Evolutionary conservation across 2,888 invertebrate genomes (phyloP).

Genomic region (Limulus polyphemus): DNA sequence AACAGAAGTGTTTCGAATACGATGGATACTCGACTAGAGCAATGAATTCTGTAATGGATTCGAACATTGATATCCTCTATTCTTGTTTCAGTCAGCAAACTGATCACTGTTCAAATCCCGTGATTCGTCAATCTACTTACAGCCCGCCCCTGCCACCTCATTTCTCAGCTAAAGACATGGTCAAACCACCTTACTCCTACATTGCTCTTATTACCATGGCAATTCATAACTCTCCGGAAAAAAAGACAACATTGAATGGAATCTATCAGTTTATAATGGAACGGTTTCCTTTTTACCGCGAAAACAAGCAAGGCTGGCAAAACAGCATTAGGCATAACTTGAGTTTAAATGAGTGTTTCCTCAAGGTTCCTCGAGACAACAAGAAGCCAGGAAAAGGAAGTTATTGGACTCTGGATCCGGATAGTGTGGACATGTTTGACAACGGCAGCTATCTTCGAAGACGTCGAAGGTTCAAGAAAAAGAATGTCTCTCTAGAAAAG

Average conservation of each 20-base stretch:
- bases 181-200: constrained; percentile 40
- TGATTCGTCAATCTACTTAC: no score
- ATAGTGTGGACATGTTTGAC: constrained; percentile 41
- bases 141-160: constrained; percentile 45
- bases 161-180: constrained; percentile 68
- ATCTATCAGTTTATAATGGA: constrained; percentile 42
- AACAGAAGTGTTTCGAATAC: no score
- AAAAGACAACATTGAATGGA: constrained; percentile 39
- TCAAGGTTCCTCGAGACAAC: constrained; percentile 27
- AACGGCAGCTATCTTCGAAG: constrained; percentile 38
- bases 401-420: constrained; percentile 39
- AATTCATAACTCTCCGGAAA: constrained; percentile 38
- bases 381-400: constrained; percentile 39
- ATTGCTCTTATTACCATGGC: constrained; percentile 42
- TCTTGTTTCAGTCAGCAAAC: no score
- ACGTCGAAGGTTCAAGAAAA: constrained; percentile 60
- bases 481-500: constrained; percentile 75
- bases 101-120: no score
- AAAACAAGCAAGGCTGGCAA: constrained; percentile 38
- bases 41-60: no score
- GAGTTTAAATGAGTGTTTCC: constrained; percentile 28
- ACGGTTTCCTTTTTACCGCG: constrained; percentile 40
- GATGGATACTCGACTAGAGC: no score
- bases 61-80: no score
- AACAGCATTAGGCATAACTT: constrained; percentile 28